A percentile compares a stretch with the other conserved stretches of the same genome.
Evolutionary conservation across 2,113 vertebrate genomes (phyloP).

Genomic region (Oophaga pumilio): DNA sequence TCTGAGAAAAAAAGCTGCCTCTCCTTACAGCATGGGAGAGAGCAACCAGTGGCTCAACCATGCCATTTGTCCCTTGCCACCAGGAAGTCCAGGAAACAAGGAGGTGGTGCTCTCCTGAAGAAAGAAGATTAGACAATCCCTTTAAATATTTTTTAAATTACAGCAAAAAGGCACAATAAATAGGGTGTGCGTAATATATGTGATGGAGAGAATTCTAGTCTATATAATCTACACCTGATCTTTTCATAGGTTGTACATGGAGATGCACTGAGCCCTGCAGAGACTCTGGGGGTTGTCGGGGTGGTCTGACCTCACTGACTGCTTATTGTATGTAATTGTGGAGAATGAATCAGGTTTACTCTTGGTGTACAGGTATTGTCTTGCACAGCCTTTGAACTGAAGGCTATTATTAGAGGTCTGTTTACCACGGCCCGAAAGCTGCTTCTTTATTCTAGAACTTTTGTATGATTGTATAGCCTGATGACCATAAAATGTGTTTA

Average conservation of each 20-base stretch:
- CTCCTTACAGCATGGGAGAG: no score
- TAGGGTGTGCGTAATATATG: no score
- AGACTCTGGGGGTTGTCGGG: neutral
- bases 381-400: neutral
- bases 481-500: neutral
- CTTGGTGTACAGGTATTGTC: neutral
- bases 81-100: no score
- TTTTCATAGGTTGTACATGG: neutral
- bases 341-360: neutral
- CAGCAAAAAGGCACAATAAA: no score
- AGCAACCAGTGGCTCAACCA: no score
- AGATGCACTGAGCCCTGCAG: neutral
- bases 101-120: no score
- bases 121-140: no score
- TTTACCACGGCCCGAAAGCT: neutral
- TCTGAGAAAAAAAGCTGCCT: no score
- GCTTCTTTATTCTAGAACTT: neutral
- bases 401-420: neutral
- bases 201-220: no score
- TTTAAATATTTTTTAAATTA: no score
- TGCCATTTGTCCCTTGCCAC: no score
- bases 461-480: neutral
- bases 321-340: neutral
- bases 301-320: neutral
- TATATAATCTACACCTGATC: no score